Percentiles rank a stretch among this genome's conserved stretches.
Evolutionary conservation across 2,797 vertebrate species (phyloP).

Genomic region (Eulemur coronatus): DNA sequence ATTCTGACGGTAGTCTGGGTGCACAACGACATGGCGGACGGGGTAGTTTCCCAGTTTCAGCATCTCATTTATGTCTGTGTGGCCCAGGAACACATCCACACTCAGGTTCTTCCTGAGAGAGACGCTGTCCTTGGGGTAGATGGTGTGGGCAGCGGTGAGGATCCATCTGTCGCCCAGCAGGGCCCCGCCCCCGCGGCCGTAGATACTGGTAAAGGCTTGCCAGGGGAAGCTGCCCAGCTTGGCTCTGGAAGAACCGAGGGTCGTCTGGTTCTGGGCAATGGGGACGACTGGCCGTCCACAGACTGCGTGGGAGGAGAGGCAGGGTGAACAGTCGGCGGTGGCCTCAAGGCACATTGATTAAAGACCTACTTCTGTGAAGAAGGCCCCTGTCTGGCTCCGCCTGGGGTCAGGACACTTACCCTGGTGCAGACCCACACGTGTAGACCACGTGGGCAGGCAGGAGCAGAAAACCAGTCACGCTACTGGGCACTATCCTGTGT

Average conservation of each 20-base stretch:
- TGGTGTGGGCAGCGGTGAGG: constrained; percentile 86
- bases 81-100: constrained; percentile 84
- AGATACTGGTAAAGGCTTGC: constrained; percentile 81
- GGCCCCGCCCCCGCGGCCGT: constrained; percentile 82
- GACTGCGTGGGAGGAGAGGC: constrained; percentile 70
- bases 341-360: neutral
- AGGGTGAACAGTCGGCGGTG: neutral
- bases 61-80: constrained; percentile 58
- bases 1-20: constrained; percentile 77
- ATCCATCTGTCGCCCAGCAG: constrained; percentile 86
- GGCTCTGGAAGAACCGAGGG: constrained; percentile 74
- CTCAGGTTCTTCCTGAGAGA: neutral
- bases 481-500: neutral
- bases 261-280: constrained; percentile 22
- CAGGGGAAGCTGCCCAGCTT: constrained; percentile 85
- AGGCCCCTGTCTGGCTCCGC: neutral
- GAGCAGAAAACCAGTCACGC: neutral
- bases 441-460: too few relatives aligned
- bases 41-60: constrained; percentile 72
- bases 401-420: neutral
- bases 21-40: constrained; percentile 79
- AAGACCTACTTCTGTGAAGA: neutral
- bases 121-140: constrained; percentile 77
- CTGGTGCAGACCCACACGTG: neutral
- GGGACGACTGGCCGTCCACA: constrained; percentile 82